Evolutionary conservation across 1,140 invertebrate species (phyloP).

Genomic region (Aphaenogaster floridana): DNA sequence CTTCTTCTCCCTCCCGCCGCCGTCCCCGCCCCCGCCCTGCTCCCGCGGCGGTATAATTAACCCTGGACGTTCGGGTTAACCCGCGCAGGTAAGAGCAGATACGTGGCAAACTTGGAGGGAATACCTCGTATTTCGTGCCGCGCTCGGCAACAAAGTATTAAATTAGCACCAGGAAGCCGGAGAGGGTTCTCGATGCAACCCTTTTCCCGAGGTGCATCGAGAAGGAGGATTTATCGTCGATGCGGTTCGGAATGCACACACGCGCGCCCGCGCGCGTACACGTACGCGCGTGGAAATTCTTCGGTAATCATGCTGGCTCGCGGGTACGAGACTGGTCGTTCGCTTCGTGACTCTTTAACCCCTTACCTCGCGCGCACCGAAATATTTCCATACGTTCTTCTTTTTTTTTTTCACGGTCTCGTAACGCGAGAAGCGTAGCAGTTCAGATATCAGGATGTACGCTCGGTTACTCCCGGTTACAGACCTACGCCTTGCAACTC

Average conservation of each 20-base stretch:
- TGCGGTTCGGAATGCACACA: slow-evolving; percentile 53
- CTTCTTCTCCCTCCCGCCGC: not conserved
- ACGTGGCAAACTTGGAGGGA: slow-evolving; percentile 42
- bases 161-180: slow-evolving; percentile 62
- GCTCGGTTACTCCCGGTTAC: slow-evolving; percentile 18
- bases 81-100: slow-evolving; percentile 65
- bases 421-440: slow-evolving; percentile 21
- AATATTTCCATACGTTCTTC: slow-evolving; percentile 22
- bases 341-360: slow-evolving; percentile 52
- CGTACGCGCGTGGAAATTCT: slow-evolving; percentile 41
- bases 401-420: not conserved
- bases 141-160: slow-evolving; percentile 62
- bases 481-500: not conserved
- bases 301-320: slow-evolving; percentile 47
- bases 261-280: not conserved
- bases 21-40: not conserved
- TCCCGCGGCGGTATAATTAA: slow-evolving; percentile 70
- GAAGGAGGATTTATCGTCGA: slow-evolving; percentile 52
- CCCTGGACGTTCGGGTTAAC: slow-evolving; percentile 70
- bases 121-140: slow-evolving; percentile 59
- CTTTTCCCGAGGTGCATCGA: slow-evolving; percentile 51
- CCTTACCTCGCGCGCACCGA: slow-evolving; percentile 22
- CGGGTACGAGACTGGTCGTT: slow-evolving; percentile 34
- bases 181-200: slow-evolving; percentile 36
- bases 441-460: not conserved